Evolutionary conservation across 2,113 vertebrate species (phyloP).

Genomic region (Bombycilla garrulus): DNA sequence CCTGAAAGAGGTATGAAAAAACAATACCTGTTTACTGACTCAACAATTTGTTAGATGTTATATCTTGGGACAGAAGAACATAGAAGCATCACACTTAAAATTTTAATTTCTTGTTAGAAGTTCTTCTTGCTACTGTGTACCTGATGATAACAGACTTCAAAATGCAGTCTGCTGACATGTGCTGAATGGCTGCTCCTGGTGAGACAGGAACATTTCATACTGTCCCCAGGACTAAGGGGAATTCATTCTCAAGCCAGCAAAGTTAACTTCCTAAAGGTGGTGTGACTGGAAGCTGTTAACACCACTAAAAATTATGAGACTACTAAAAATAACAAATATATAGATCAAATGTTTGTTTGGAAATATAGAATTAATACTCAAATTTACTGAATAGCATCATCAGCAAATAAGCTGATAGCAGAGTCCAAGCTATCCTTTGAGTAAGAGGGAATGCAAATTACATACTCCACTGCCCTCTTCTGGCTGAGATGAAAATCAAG

Average conservation of each 20-base stretch:
- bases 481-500: not conserved
- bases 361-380: not conserved
- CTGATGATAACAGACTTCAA: accelerated
- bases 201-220: not conserved
- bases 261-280: not conserved
- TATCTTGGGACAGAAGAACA: not conserved
- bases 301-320: not conserved
- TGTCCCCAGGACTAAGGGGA: not conserved
- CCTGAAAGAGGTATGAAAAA: not conserved
- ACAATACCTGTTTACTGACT: not conserved
- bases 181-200: not conserved
- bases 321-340: not conserved
- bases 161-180: not conserved
- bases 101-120: not conserved
- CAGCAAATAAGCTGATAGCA: not conserved
- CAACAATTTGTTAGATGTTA: not conserved
- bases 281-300: not conserved
- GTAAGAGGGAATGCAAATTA: not conserved
- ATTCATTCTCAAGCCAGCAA: not conserved
- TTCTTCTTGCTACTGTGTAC: not conserved
- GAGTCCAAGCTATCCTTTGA: not conserved
- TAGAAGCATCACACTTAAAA: not conserved
- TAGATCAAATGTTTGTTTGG: not conserved
- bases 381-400: not conserved
- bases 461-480: slow-evolving; percentile 4